Evolutionary conservation across 2,888 invertebrate species (phyloP).

Genomic region (Agonopterix subpropinquella): DNA sequence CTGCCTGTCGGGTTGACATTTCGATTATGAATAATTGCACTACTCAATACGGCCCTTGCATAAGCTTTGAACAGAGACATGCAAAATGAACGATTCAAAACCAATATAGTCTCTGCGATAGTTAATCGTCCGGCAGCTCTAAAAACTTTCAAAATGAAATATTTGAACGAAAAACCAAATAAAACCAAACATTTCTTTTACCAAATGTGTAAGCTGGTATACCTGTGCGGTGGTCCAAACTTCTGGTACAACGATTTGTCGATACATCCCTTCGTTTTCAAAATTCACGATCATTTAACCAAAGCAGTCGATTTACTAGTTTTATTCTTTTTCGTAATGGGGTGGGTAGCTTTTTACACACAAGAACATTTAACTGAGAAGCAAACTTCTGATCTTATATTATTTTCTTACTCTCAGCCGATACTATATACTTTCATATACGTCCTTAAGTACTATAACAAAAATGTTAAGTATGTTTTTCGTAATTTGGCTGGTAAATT

Average conservation of each 20-base stretch:
- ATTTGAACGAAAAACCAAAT: neutral
- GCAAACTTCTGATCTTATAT: slow-evolving; percentile 9
- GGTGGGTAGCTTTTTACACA: slow-evolving; percentile 15
- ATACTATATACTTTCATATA: slow-evolving; percentile 7
- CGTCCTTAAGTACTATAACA: slow-evolving; percentile 1
- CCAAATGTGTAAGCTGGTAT: neutral
- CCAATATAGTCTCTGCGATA: too few relatives aligned
- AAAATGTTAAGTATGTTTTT: slow-evolving; percentile 4
- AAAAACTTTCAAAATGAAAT: too few relatives aligned
- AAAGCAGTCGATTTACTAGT: neutral
- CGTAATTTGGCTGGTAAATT: slow-evolving; percentile 7
- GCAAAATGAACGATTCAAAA: too few relatives aligned
- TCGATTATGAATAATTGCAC: too few relatives aligned
- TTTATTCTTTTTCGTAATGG: slow-evolving; percentile 7
- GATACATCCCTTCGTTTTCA: neutral
- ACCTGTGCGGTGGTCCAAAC: slow-evolving; percentile 1
- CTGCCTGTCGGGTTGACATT: too few relatives aligned
- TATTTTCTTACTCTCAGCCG: slow-evolving; percentile 12
- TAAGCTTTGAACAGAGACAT: too few relatives aligned
- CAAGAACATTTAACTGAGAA: slow-evolving; percentile 23
- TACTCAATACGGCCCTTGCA: too few relatives aligned
- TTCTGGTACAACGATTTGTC: slow-evolving; percentile 3
- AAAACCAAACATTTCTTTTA: neutral
- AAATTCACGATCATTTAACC: slow-evolving; percentile 5
- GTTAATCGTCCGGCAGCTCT: too few relatives aligned